Percentiles rank a stretch among this genome's conserved stretches.
These are phyloP conservation scores for Telenomus remus DNA, from an alignment of 1,140 invertebrate species.

Conservation along the genomic window DNA sequence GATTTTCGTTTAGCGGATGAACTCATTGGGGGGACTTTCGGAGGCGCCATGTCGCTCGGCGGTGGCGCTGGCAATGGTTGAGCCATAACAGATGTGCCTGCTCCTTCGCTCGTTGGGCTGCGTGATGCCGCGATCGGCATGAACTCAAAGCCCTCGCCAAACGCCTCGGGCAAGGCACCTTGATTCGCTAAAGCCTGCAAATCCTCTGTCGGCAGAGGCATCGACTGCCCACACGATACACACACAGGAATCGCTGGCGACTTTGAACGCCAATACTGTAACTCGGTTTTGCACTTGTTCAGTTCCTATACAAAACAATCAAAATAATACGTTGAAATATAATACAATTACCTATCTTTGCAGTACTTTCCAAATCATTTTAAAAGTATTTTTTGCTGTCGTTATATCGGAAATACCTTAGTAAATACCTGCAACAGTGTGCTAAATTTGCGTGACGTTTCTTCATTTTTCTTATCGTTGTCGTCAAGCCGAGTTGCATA, in stretches of 20 bases:
- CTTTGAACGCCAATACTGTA: conserved; percentile 92
- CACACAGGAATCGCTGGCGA: conserved; percentile 83
- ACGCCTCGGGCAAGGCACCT: conserved; percentile 77
- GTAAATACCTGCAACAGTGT: conserved; percentile 86
- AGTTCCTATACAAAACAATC: conserved; percentile 78
- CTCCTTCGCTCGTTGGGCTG: conserved; percentile 63
- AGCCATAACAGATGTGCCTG: conserved; percentile 41
- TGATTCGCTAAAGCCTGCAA: conserved; percentile 79
- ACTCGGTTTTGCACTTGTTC: conserved; percentile 91
- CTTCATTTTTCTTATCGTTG: conserved; percentile 92
- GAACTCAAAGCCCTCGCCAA: conserved; percentile 72
- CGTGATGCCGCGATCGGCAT: conserved; percentile 72
- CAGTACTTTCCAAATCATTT: too few relatives aligned
- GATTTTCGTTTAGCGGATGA: conserved; percentile 69
- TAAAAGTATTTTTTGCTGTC: neutral
- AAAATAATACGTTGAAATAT: neutral
- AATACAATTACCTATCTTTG: neutral
- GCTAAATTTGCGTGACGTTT: conserved; percentile 90
- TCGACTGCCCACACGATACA: conserved; percentile 77
- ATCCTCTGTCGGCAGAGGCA: conserved; percentile 77
- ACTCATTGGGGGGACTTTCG: conserved; percentile 66
- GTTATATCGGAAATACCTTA: conserved; percentile 60
- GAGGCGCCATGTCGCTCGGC: conserved; percentile 69
- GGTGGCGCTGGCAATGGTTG: conserved; percentile 40
- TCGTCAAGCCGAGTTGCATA: conserved; percentile 89